Evolutionary conservation across 2,113 vertebrate genomes (phyloP), one percentile per base, ranked within the genome.

Genomic region (Rhinolophus sinicus): DNA sequence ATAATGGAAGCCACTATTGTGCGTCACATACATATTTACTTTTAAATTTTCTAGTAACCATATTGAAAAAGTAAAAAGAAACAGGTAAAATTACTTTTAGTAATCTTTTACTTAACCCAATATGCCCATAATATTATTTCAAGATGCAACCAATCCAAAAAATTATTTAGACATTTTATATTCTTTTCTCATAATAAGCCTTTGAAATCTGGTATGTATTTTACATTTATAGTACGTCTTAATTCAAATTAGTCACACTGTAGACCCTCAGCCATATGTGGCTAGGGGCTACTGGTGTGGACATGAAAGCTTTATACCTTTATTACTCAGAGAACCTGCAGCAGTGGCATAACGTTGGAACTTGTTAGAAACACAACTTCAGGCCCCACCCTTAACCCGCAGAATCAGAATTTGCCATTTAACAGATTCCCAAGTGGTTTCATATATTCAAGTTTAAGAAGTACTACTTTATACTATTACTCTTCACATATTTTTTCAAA

Each of bases 51-150:
- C 24, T 13, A 78, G 24, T 33, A 70, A 44, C 60, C 14, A 65
- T 92, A 75, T 4, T 64, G 38, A 54, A 81, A 44, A 72, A 78
- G 21, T 54, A 78, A 80, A 72, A 62, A 72, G 56, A 87, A 38
- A 87, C 22, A 92, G 56, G 56, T 82, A 22, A 85, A 93, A 64
- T 64, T 62, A 90, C 78, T 56, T 91, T 87, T 69, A 84, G 50
- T 38, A 69, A 88, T 91, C 6, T 56, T 83, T 83, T 90, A 82
- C 58, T 81, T 81, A 96, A 73, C 22, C 67, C 5, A 82, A 0
- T 67, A 94, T 87, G 52, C 62, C 58, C 44, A 87, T 77, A 92
- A 77, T 38, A 77, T 22, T 44, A 87, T n/a, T 93, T 94, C 47
- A 94, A 87, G 38, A 72, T 90, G 10, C 77, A 84, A 83, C 38